These are phyloP conservation scores for Menidia beryllina DNA, from an alignment of 2,113 vertebrate species.

Conservation along the genomic window DNA sequence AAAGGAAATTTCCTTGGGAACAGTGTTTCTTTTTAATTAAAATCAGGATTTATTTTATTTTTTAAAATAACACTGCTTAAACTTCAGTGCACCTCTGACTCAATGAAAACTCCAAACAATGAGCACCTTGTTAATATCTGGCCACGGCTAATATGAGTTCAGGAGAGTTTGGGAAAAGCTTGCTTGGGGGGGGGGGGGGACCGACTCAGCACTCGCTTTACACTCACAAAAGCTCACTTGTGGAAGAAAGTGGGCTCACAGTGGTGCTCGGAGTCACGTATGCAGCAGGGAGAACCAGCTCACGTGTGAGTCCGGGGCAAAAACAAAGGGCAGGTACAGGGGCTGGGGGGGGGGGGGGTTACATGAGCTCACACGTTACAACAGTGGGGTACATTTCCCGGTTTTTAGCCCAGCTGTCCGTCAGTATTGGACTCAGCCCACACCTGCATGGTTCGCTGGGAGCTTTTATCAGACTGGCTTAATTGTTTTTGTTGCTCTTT, in stretches of 20 bases:
- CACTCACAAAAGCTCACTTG: slow-evolving; percentile 38
- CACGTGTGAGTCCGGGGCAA: neutral
- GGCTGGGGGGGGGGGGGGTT: slow-evolving; percentile 34
- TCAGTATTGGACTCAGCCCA: slow-evolving; percentile 27
- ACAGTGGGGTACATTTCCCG: slow-evolving; percentile 24
- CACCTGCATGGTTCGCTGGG: slow-evolving; percentile 15
- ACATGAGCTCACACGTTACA: slow-evolving; percentile 47
- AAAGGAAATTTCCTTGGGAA: slow-evolving; percentile 30
- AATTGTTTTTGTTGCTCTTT: no score
- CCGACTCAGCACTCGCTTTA: slow-evolving; percentile 40
- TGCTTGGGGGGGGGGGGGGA: slow-evolving; percentile 42
- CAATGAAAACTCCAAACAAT: slow-evolving; percentile 71
- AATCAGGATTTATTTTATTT: slow-evolving; percentile 20
- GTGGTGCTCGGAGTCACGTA: slow-evolving; percentile 23
- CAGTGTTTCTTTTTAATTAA: slow-evolving; percentile 59
- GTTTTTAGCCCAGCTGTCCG: slow-evolving; percentile 14
- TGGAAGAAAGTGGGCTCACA: slow-evolving; percentile 38
- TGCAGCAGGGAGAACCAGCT: slow-evolving; percentile 30
- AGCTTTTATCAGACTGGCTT: slow-evolving; percentile 23
- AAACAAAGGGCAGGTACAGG: neutral
- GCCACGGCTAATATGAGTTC: slow-evolving; percentile 52
- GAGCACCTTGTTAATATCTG: slow-evolving; percentile 77
- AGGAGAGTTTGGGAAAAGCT: slow-evolving; percentile 67
- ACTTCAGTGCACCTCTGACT: slow-evolving; percentile 35
- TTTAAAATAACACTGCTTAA: slow-evolving; percentile 13